Evolutionary conservation across 1,140 invertebrate species (phyloP), one percentile per base, ranked within the genome.

Genomic region (Microplitis demolitor): DNA sequence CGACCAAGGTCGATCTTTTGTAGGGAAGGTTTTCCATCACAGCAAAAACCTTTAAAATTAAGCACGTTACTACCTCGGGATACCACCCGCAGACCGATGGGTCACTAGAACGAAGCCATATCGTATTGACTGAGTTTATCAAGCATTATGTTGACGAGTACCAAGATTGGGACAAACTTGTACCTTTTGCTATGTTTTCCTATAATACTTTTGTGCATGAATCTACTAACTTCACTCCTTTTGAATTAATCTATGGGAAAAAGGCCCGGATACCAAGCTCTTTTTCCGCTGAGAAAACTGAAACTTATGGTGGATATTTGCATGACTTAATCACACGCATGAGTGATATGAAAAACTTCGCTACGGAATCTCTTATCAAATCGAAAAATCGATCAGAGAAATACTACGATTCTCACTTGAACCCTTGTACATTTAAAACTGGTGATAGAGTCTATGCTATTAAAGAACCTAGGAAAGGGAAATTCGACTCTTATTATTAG

Each of bases 111-210:
- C 53, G 79, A 16, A 73, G 66, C 16, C 76, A 82, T 71, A 13
- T 24, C 0, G 24, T 24, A 24, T 24, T 24, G 24, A 24, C 24
- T 24, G 24, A 24, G 24, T 24, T 24, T 24, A n/a, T n/a, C n/a
- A n/a, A n/a, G n/a, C n/a, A n/a, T n/a, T n/a, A 24, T 24, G 24
- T 24, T 24, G 24, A 24, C 24, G 24, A 24, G 24, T 24, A 24
- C 2, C 24, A 24, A 24, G 76, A 85, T 73, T 88, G 85, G 86
- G 80, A 85, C 53, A 37, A 78, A 39, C 79, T 69, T 35, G 33
- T 66, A 16, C 35, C 51, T 5, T 39, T 72, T 2, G 63, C 70
- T 11, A 72, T 66, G 53, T 66, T 66, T 11, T 63, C 66, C 4
- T 58, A 68, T 45, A 66, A 69, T 13, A 66, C 50, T 37, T 71